These are phyloP conservation scores for Micronycteris hirsuta DNA, from an alignment of 2,113 vertebrate species.

Conservation along the genomic window DNA sequence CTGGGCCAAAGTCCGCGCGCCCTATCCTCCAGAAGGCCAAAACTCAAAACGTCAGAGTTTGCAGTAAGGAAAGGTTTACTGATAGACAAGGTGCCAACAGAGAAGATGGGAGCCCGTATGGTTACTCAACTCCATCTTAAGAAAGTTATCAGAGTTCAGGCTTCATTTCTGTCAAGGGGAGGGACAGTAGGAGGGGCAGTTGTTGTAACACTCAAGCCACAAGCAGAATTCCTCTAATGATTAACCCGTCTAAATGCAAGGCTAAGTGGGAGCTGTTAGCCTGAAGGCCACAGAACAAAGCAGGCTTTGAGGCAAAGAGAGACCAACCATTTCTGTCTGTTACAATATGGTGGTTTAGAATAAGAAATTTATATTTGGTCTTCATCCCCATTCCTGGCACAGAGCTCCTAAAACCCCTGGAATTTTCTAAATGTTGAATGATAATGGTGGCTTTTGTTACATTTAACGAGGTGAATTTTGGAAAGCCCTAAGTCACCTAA, in stretches of 20 bases:
- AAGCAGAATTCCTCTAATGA: no score
- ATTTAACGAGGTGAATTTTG: neutral
- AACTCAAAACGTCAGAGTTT: neutral
- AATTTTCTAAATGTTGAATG: neutral
- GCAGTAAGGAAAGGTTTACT: neutral
- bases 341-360: neutral
- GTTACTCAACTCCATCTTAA: neutral
- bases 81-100: neutral
- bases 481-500: neutral
- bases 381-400: neutral
- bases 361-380: neutral
- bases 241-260: no score
- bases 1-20: neutral
- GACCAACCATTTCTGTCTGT: neutral
- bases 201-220: no score
- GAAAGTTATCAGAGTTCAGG: neutral
- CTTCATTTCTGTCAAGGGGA: no score
- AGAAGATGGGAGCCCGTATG: neutral
- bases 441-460: neutral
- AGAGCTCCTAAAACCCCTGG: neutral
- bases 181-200: no score
- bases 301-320: neutral
- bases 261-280: no score
- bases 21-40: neutral
- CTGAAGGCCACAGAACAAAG: no score